Conservation (phyloP, 2,113 vertebrate species). For the Conger conger region DNA sequence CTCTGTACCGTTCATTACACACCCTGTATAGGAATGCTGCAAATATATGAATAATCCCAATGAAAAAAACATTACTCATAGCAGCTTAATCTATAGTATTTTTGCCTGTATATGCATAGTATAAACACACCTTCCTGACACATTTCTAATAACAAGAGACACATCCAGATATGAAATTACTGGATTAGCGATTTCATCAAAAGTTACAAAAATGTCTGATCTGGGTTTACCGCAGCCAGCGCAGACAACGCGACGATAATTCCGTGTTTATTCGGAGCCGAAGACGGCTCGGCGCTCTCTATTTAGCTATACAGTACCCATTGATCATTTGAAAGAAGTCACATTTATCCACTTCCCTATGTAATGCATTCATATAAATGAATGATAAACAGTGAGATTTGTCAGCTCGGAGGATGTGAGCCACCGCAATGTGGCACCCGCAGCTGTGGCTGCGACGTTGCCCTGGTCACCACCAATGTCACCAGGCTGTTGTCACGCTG, state of each 20-base stretch:
- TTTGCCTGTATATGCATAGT: no score
- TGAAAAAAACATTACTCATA: not conserved
- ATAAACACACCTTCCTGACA: no score
- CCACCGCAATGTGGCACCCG: not conserved
- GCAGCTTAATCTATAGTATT: no score
- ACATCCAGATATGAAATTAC: not conserved
- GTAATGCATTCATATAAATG: not conserved
- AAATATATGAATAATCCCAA: not conserved
- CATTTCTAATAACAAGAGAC: not conserved
- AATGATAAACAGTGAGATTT: not conserved
- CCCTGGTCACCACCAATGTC: slow-evolving; percentile 8
- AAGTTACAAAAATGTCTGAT: not conserved
- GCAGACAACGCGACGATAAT: not conserved
- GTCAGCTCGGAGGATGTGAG: not conserved
- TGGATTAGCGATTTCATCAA: not conserved
- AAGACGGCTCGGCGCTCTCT: not conserved
- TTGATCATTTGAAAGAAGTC: not conserved
- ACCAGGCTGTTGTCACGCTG: not conserved
- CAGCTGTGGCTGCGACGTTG: not conserved
- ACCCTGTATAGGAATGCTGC: not conserved
- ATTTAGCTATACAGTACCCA: not conserved
- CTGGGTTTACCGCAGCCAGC: not conserved
- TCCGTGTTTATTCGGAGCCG: not conserved
- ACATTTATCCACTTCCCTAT: not conserved
- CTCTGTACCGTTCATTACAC: not conserved